Evolutionary conservation across 2,888 invertebrate species (phyloP).

Genomic region (Dioctria linearis): DNA sequence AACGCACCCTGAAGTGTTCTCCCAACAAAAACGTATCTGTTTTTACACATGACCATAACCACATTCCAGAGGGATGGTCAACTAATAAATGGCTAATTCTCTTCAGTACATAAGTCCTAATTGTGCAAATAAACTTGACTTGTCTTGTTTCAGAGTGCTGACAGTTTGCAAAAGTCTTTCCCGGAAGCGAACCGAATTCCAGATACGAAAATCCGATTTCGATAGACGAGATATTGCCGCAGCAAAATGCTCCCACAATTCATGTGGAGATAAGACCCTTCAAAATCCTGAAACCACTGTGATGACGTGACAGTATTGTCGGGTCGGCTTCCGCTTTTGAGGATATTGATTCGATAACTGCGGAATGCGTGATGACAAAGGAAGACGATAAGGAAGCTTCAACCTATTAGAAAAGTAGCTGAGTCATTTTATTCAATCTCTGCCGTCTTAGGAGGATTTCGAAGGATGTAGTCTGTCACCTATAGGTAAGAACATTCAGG

Average conservation of each 20-base stretch:
- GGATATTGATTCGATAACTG: slow-evolving; percentile 46
- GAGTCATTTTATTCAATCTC: slow-evolving; percentile 46
- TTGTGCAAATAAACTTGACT: not conserved
- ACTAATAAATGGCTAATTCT: too few relatives aligned
- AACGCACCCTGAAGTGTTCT: too few relatives aligned
- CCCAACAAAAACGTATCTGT: too few relatives aligned
- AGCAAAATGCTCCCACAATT: slow-evolving; percentile 15
- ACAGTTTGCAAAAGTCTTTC: slow-evolving; percentile 24
- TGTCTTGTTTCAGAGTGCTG: slow-evolving; percentile 16
- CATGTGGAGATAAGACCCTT: slow-evolving; percentile 49
- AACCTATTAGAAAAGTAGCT: slow-evolving; percentile 48
- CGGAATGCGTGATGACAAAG: slow-evolving; percentile 49
- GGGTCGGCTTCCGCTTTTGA: slow-evolving; percentile 28
- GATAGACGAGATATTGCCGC: not conserved
- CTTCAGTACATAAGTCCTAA: too few relatives aligned
- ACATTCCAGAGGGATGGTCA: too few relatives aligned
- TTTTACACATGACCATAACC: too few relatives aligned
- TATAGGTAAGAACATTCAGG: slow-evolving; percentile 33
- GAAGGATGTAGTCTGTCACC: slow-evolving; percentile 22
- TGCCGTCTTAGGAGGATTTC: slow-evolving; percentile 24
- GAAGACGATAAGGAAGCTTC: slow-evolving; percentile 49
- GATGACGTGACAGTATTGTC: slow-evolving; percentile 49
- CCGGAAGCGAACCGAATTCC: slow-evolving; percentile 18
- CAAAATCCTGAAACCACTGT: slow-evolving; percentile 43
- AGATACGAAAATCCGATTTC: slow-evolving; percentile 27